Conservation (phyloP, 92 coral and sea anemone genomes). For the Phymanthus crucifer region DNA sequence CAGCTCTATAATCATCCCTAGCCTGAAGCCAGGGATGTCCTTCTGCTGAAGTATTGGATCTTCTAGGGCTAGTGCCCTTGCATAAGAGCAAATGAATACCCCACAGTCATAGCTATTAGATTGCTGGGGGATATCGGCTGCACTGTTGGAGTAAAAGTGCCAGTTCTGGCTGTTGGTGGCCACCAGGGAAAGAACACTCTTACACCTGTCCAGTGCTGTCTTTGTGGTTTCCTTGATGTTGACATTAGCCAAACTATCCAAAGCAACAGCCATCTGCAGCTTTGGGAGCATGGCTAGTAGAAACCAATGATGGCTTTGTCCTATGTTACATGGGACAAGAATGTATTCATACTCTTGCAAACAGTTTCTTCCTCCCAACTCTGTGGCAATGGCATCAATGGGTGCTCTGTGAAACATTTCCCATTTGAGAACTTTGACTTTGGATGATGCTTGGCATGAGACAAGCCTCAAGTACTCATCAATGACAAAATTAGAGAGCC, state of each 20-base stretch:
- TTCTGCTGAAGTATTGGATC: constrained; percentile 5
- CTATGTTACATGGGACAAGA: constrained; percentile 36
- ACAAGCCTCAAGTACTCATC: constrained; percentile 23
- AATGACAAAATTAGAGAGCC: constrained; percentile 37
- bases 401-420: constrained; percentile 11
- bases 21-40: constrained; percentile 25
- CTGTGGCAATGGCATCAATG: not conserved
- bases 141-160: constrained; percentile 33
- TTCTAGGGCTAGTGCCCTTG: constrained; percentile 25
- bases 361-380: not conserved
- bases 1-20: constrained; percentile 32
- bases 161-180: constrained; percentile 34
- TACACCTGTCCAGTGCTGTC: constrained; percentile 20
- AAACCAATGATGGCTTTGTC: constrained; percentile 43
- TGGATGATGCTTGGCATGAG: not conserved
- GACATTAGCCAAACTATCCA: constrained; percentile 30
- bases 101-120: constrained; percentile 48
- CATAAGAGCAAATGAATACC: constrained; percentile 37
- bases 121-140: constrained; percentile 52
- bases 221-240: constrained; percentile 29
- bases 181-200: constrained; percentile 3
- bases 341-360: not conserved
- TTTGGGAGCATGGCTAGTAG: constrained; percentile 42
- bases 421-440: constrained; percentile 17
- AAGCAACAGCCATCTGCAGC: constrained; percentile 25